Base-by-base conservation (phyloP, 2,113 vertebrate species). In the Proterorhinus semilunaris region DNA sequence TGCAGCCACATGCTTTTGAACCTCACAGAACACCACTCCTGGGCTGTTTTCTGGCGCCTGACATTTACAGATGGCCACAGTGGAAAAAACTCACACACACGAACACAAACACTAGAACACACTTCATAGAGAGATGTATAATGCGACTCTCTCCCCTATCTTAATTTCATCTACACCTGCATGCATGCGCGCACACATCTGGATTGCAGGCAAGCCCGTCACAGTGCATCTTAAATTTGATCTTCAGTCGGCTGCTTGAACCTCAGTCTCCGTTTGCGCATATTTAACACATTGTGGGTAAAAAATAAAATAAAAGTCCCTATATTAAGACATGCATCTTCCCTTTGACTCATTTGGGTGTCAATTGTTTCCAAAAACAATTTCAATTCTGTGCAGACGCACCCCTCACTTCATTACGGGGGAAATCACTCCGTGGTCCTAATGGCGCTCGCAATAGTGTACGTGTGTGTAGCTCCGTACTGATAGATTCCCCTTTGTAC, bases 91-190 rank as follows among this genome's bases (percentile, higher is more conserved):
- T 17, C 51, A 61, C n/a, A 76, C 36, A 17, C 50, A 10, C 6
- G 9, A 59, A 16, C 65, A 67, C 62, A 46, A 27, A 21, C 15
- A 55, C 5, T 21, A 4, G 9, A 65, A 16, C 68, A 71, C 62
- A 49, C 42, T 76, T 73, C 71, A 61, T 68, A 46, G n/a, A 8
- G 6, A 48, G 49, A 67, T 68, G 68, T 71, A 78, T 78, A 81
- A 79, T 80, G 75, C 81, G 74, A 70, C 76, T 73, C 53, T 67
- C 54, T 54, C 6, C 74, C 75, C 54, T 82, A 88, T 89, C 87
- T 88, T 88, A 86, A 90, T 91, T 86, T 86, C 79, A 89, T 89
- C 89, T 88, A 84, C 81, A 86, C 80, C 75, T 83, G 81, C 74
- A 82, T 74, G 80, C 76, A 85, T 75, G 72, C 21, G 21, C 74